These are phyloP conservation scores for Rhynchomys soricoides DNA, from an alignment of 2,113 vertebrate genomes.

Conservation along the genomic window DNA sequence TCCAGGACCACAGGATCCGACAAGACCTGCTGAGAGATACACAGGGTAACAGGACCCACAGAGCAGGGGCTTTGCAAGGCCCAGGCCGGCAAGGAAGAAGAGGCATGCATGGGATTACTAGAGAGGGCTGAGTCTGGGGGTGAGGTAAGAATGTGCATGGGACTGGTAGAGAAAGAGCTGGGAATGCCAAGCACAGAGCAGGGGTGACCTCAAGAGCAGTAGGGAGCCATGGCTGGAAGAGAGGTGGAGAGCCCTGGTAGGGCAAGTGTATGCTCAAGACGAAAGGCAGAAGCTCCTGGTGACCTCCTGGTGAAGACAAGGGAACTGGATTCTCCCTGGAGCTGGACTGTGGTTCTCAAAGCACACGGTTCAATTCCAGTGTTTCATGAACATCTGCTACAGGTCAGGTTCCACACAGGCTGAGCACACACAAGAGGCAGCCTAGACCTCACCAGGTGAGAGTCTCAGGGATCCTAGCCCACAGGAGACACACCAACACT, in stretches of 20 bases:
- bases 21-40: not conserved
- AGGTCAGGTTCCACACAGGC: not conserved
- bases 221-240: not conserved
- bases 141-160: not conserved
- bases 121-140: not conserved
- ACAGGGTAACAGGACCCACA: not conserved
- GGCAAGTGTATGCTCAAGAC: not conserved
- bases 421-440: fast-evolving
- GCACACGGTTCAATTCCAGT: fast-evolving
- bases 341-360: not conserved
- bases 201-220: not conserved
- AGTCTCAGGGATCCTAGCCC: not conserved
- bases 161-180: fast-evolving
- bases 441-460: not conserved
- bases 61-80: not conserved
- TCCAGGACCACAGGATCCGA: too few relatives aligned
- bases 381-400: not conserved
- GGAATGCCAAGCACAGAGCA: not conserved
- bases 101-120: fast-evolving
- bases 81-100: not conserved
- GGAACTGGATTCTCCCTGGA: not conserved
- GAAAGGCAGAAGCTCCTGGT: not conserved
- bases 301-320: not conserved
- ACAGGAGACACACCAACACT: fast-evolving
- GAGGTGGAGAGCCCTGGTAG: not conserved